Percentiles rank a stretch among this genome's conserved stretches.
Conservation (phyloP, 2,888 invertebrate genomes). For the Allolobophora icterica region DNA sequence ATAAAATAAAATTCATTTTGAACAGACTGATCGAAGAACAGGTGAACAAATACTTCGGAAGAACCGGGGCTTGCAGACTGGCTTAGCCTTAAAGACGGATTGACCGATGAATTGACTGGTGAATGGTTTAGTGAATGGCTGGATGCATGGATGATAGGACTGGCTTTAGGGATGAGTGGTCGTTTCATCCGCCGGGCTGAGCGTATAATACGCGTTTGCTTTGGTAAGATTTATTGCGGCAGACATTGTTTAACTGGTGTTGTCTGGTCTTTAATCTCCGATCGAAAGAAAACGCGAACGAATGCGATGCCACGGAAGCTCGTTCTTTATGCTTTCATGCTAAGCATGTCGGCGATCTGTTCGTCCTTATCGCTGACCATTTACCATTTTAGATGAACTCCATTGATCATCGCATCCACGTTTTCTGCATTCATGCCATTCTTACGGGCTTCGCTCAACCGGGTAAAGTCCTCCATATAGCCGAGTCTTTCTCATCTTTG, state of each 20-base stretch:
- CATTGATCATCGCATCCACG: neutral
- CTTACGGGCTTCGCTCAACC: neutral
- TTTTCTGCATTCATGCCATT: neutral
- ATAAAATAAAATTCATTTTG: neutral
- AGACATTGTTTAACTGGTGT: neutral
- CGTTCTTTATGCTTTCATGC: neutral
- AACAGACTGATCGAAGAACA: neutral
- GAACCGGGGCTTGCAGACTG: neutral
- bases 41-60: neutral
- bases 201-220: neutral
- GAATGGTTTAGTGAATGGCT: constrained; percentile 8
- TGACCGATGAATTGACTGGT: neutral
- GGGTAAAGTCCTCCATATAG: neutral
- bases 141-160: neutral
- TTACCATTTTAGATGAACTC: constrained; percentile 17
- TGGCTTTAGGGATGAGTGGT: neutral
- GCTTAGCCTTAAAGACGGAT: constrained; percentile 17
- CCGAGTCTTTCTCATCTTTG: neutral
- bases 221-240: neutral
- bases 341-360: neutral
- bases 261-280: neutral
- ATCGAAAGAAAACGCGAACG: neutral
- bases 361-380: neutral
- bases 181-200: neutral
- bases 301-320: neutral